Evolutionary conservation across 2,113 vertebrate species (phyloP), one percentile per base, ranked within the genome.

Genomic region (Excalfactoria chinensis): DNA sequence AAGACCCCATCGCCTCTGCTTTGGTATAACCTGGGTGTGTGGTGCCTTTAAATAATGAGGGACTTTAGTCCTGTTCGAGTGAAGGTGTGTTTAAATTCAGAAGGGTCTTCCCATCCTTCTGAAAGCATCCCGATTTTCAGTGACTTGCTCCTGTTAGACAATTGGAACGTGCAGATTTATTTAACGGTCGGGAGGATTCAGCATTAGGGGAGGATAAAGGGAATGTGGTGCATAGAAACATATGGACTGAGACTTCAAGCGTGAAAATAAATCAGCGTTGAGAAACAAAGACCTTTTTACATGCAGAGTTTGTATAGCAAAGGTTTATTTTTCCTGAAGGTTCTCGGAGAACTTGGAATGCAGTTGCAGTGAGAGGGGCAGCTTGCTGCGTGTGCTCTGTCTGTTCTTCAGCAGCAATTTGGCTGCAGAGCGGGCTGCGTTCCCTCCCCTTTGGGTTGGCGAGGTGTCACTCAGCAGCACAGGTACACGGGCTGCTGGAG

Each of bases 201-300:
- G 40, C 9, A 0, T 56, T 67, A 15, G 26, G 59, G 55, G 49
- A 69, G 84, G 55, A 48, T 89, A 56, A 87, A 79, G 68, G 35
- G 49, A 73, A 21, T 63, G 11, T 4, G 37, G 74, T 88, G 91
- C 72, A 40, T 11, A 41, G 64, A 80, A 84, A 70, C 7, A 6
- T 63, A 7, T 32, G 25, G 58, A 84, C 35, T 15, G 37, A 3
- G 80, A 25, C 75, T 85, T 87, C 60, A 63, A n/a, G 51, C 30
- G 1, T 35, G 48, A 62, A 64, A 71, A 53, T 64, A 84, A 86
- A 75, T 70, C 9, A 11, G 19, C 3, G 21, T 71, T 63, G 40
- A 80, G n/a, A 56, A 87, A 89, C 82, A 95, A 93, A 84, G 89
- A 56, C 19, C 53, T 44, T 77, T 59, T 86, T 91, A 80, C 71